phyloP scores from a whole-genome alignment of 2,113 vertebrate species.

The Bombycilla garrulus region DNA sequence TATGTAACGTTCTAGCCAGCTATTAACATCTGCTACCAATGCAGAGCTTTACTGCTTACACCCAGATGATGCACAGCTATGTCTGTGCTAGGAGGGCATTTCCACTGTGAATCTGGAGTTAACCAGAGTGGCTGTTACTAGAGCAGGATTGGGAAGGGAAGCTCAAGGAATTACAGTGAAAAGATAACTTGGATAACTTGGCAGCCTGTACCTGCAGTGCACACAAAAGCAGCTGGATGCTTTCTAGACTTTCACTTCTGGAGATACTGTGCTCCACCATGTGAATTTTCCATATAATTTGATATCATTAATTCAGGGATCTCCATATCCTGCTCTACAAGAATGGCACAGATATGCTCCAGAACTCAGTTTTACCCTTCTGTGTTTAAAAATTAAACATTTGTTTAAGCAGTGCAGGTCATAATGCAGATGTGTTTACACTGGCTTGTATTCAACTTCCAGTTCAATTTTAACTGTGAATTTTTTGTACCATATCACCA shows the following conservation, averaged over 20 bases:
- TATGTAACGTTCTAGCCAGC: not conserved
- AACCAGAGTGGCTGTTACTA: not conserved
- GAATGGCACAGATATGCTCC: not conserved
- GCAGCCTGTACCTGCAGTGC: not conserved
- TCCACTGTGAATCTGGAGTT: not conserved
- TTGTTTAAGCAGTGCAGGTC: not conserved
- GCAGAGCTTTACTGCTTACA: not conserved
- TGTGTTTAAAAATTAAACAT: not conserved
- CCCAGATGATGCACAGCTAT: not conserved
- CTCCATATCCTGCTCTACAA: not conserved
- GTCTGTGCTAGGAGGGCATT: not conserved
- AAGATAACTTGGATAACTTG: not conserved
- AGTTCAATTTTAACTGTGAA: not conserved
- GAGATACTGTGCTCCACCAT: not conserved
- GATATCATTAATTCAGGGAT: not conserved
- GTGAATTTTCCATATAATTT: not conserved
- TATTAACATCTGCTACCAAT: not conserved
- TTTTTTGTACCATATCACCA: not conserved
- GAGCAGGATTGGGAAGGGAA: not conserved
- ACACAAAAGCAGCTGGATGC: not conserved
- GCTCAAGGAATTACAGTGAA: not conserved
- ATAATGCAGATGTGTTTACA: not conserved
- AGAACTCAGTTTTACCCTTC: not conserved
- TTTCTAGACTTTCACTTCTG: not conserved
- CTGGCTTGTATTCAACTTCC: not conserved